Evolutionary conservation across 2,113 vertebrate genomes (phyloP).

Genomic region (Protobothrops flavoviridis): DNA sequence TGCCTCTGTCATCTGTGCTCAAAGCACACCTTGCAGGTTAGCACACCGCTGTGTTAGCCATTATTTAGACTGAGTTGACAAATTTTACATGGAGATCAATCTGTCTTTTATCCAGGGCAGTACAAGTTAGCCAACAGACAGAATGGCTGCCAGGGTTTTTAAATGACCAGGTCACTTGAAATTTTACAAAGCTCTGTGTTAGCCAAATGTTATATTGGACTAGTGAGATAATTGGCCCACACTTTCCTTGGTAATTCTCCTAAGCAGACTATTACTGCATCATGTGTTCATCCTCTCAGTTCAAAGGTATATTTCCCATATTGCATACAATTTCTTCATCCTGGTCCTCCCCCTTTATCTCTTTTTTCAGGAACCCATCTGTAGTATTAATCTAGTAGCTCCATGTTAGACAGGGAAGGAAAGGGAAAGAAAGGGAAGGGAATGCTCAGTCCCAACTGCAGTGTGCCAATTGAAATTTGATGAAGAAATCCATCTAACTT

Average conservation of each 20-base stretch:
- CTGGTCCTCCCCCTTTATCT: background rate
- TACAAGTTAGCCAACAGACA: background rate
- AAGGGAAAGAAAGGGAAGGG: background rate
- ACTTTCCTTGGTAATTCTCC: background rate
- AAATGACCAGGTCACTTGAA: background rate
- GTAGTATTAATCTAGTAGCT: background rate
- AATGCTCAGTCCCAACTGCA: background rate
- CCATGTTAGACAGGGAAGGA: background rate
- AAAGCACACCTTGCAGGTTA: background rate
- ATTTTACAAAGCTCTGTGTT: background rate
- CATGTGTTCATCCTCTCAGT: background rate
- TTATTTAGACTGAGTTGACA: background rate
- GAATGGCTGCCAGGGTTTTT: background rate
- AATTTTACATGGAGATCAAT: background rate
- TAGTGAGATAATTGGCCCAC: background rate
- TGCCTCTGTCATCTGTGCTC: background rate
- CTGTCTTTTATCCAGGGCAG: background rate
- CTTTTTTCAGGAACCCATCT: background rate
- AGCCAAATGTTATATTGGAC: background rate
- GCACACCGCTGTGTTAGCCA: background rate
- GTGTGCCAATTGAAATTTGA: background rate
- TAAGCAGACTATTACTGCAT: background rate
- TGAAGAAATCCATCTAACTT: background rate
- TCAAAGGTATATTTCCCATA: background rate
- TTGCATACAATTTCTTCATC: background rate